These are phyloP conservation scores for Mya arenaria DNA, from an alignment of 1,140 invertebrate genomes.

Conservation along the genomic window DNA sequence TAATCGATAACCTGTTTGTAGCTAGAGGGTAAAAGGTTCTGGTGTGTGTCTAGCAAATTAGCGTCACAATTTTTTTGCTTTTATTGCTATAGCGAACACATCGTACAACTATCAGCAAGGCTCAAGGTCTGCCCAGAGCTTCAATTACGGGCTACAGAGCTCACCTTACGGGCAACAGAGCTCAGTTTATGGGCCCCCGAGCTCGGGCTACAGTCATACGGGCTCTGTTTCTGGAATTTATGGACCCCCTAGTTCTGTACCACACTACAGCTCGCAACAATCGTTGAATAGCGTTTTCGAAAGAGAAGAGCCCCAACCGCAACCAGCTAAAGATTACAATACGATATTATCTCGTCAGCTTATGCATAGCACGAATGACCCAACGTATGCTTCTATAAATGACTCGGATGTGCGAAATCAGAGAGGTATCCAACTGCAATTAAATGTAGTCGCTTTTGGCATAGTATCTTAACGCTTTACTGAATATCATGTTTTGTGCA, in stretches of 20 bases:
- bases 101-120: background rate
- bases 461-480: too few relatives aligned
- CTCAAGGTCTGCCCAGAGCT: slow-evolving; percentile 12
- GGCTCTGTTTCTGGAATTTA: slow-evolving; percentile 31
- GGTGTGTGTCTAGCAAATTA: too few relatives aligned
- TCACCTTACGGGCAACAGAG: background rate
- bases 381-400: slow-evolving; percentile 73
- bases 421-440: slow-evolving; percentile 13
- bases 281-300: slow-evolving; percentile 56
- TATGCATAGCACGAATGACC: slow-evolving; percentile 65
- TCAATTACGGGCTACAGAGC: slow-evolving; percentile 18
- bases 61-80: slow-evolving; percentile 40
- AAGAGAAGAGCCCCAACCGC: slow-evolving; percentile 9
- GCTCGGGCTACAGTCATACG: background rate
- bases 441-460: too few relatives aligned
- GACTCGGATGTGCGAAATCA: slow-evolving; percentile 47
- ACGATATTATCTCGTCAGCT: slow-evolving; percentile 47
- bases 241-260: slow-evolving; percentile 33
- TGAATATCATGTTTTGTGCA: too few relatives aligned
- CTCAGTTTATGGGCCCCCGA: too few relatives aligned
- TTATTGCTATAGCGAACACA: slow-evolving; percentile 7
- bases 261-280: slow-evolving; percentile 50
- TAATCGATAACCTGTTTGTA: too few relatives aligned
- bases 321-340: slow-evolving; percentile 53
- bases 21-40: too few relatives aligned